Conservation (phyloP, 2,797 vertebrate species). For the Todus mexicanus region DNA sequence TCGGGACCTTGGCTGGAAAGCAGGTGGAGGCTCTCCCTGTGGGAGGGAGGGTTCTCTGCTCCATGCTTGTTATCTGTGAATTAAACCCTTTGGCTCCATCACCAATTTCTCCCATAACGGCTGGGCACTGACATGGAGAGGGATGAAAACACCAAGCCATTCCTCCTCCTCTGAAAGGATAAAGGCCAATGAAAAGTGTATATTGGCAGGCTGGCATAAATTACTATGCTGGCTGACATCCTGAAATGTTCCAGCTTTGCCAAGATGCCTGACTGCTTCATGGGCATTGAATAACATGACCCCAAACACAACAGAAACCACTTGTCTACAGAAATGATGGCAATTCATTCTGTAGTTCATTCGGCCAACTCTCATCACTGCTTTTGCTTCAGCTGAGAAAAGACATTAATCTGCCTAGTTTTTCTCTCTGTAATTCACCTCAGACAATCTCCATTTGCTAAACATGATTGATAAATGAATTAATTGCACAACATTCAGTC, state of each 20-base stretch:
- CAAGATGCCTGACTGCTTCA: background rate
- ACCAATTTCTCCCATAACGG: background rate
- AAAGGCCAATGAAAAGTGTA: background rate
- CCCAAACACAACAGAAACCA: background rate
- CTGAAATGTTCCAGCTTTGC: conserved; percentile 17
- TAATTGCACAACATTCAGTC: background rate
- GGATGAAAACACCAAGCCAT: background rate
- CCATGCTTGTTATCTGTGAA: background rate
- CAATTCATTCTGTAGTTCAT: background rate
- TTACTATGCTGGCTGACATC: background rate
- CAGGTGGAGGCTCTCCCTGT: background rate
- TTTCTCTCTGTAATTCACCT: conserved; percentile 8
- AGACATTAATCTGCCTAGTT: conserved; percentile 24
- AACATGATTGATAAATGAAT: conserved; percentile 26
- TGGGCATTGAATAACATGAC: background rate
- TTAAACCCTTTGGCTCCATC: background rate
- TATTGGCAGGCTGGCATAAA: conserved; percentile 10
- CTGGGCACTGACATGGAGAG: background rate
- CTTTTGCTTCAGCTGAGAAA: conserved; percentile 8
- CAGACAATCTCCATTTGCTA: conserved; percentile 12
- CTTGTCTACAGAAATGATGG: background rate
- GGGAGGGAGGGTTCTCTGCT: background rate
- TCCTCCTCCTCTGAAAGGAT: background rate
- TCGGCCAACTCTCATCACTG: conserved; percentile 1
- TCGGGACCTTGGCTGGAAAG: background rate